Conservation (phyloP, 2,888 invertebrate species). For the Mamestra brassicae region DNA sequence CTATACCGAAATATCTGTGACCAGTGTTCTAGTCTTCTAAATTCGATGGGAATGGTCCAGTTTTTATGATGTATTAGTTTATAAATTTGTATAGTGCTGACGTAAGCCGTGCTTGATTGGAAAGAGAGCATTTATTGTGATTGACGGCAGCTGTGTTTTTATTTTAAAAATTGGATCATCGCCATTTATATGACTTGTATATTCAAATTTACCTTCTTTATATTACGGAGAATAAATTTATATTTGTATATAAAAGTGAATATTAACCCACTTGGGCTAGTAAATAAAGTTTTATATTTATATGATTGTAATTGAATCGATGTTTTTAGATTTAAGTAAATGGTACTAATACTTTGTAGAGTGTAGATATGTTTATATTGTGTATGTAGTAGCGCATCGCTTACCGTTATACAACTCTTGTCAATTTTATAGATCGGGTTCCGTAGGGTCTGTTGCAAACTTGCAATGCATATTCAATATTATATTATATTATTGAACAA, state of each 20-base stretch:
- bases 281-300: constrained; percentile 75
- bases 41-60: constrained; percentile 75
- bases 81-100: constrained; percentile 58
- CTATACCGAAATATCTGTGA: constrained; percentile 85
- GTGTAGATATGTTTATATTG: constrained; percentile 68
- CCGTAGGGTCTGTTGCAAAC: constrained; percentile 52
- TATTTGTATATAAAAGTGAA: constrained; percentile 80
- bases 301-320: constrained; percentile 68
- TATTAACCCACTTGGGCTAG: constrained; percentile 74
- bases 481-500: constrained; percentile 40
- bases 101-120: constrained; percentile 34
- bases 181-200: constrained; percentile 72
- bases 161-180: constrained; percentile 73
- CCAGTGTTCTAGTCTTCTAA: constrained; percentile 88
- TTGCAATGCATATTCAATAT: constrained; percentile 45
- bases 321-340: constrained; percentile 73
- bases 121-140: constrained; percentile 54
- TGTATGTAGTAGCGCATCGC: constrained; percentile 66
- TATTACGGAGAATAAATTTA: constrained; percentile 74
- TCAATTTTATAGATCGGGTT: constrained; percentile 68
- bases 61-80: constrained; percentile 69
- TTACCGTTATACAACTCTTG: constrained; percentile 65
- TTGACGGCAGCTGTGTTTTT: constrained; percentile 68
- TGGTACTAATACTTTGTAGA: constrained; percentile 79
- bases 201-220: constrained; percentile 76